Evolutionary conservation across 2,888 invertebrate genomes (phyloP), one percentile per base, ranked within the genome.

Genomic region (Eudiplozoon nipponicum): DNA sequence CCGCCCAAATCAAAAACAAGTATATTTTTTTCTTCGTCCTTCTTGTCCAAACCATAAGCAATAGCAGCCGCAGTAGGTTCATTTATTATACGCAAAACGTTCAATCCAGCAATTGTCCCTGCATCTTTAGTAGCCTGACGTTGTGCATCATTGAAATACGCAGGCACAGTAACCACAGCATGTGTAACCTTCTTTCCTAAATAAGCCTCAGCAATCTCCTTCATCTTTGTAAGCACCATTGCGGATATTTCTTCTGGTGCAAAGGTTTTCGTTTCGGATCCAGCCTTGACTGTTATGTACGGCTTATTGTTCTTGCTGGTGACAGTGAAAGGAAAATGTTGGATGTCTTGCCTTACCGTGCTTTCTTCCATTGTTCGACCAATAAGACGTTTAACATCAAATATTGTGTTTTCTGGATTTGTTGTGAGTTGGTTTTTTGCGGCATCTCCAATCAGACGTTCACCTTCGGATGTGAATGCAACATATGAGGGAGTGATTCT

Each of bases 101-200:
- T 70, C 39, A 84, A 66, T 39, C 81, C 67, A 49, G 90, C 76
- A 57, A 90, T 90, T 36, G 70, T 70, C 50, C 90, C 94, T 48
- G 94, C 94, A 62, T 94, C 94, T 57, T 86, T 86, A 41, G 86
- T 90, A 21, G 86, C 86, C 61, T 90, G 90, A 62, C 94, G 71
- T 61, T 98, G 94, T 47, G 86, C 90, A 61, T 94, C 90, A 54
- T 94, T 94, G 70, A 98, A 98, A 61, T 94, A 94, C 20, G 84
- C 81, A 4, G 84, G 84, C 1, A 84, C 81, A 1, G 81, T 84
- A 33, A 84, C 78, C 11, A 81, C 78, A 45, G 77, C 77, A 52
- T 74, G 69, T 1, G 68, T 69, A 13, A 77, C 72, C 51, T 71
- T 78, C 62, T 86, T 81, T 48, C 84, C 81, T 39, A 86, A 66